Base-by-base conservation (phyloP, 2,888 invertebrate species). In the Microctonus hyperodae region DNA sequence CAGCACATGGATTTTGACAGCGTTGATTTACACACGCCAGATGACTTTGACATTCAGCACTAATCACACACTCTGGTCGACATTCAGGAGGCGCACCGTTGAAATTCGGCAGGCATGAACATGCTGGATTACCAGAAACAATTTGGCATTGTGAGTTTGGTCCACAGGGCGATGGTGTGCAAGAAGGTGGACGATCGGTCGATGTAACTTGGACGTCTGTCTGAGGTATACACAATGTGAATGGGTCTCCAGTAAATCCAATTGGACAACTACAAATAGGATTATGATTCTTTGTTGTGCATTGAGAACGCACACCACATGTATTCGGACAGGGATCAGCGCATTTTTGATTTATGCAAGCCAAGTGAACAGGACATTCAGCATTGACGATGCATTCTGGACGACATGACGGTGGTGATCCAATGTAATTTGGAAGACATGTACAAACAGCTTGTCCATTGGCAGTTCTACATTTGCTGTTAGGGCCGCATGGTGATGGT, bases 331-430 rank as follows among this genome's bases (percentile, higher is more conserved):
- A 96, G 44, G 96, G 95, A 85, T 96, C 94, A 10, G 91, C 89
- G 81, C 96, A 96, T 84, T 91, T 92, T 76, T 92, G 92, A 81
- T 93, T 93, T 40, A 94, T 87, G 76, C 96, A 96, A 20, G 95
- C 94, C 74, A 91, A 90, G 68, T 94, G 92, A 13, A 88, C 81
- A 23, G 92, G 88, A 83, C 96, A 96, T 85, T 95, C 95, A 1
- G 92, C 92, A 77, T 92, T 95, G n/a, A 93, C 92, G 9, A 93
- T 88, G 81, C 95, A 95, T 81, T 95, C 93, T 6, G 95, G 95
- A 70, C 93, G 86, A 79, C 96, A 95, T 62, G 88, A 88, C 1
- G 93, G 93, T 60, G 94, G 94, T 69, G 89, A 89, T 64, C 93
- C 94, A 58, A 91, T 87, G 76, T 92, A 94, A 74, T 90, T 91